phyloP scores from a whole-genome alignment of 2,113 vertebrate genomes.

The Martes martes region DNA sequence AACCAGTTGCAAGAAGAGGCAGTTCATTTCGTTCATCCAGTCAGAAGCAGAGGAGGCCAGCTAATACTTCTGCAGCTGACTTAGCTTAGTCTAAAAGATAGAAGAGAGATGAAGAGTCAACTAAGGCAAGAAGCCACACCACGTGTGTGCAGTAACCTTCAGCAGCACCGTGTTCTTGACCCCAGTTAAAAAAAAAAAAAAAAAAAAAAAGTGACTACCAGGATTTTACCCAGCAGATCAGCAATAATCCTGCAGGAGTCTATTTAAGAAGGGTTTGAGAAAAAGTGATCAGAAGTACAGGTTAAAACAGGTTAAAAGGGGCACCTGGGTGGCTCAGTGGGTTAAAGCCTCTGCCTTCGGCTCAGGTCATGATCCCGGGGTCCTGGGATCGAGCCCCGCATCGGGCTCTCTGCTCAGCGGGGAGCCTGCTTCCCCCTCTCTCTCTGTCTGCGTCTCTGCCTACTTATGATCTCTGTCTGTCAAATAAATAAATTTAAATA shows the following conservation, averaged over 20 bases:
- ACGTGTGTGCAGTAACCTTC: background rate
- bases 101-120: background rate
- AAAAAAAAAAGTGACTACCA: background rate
- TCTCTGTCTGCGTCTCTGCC: no score
- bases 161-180: background rate
- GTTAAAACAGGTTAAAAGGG: background rate
- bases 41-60: background rate
- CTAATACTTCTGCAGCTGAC: background rate
- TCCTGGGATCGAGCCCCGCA: no score
- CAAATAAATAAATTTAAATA: no score
- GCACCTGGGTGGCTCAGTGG: no score
- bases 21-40: background rate
- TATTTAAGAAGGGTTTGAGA: background rate
- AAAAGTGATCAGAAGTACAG: background rate
- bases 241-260: background rate
- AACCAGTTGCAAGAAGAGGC: background rate
- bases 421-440: no score
- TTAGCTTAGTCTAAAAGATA: background rate
- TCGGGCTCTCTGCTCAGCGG: no score
- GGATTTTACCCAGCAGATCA: conserved; percentile 21
- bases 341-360: no score
- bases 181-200: background rate
- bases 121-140: background rate
- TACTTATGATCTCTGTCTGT: no score
- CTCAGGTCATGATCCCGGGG: no score